Conservation (phyloP, 2,888 invertebrate species). For the Caenorhabditis japonica region DNA sequence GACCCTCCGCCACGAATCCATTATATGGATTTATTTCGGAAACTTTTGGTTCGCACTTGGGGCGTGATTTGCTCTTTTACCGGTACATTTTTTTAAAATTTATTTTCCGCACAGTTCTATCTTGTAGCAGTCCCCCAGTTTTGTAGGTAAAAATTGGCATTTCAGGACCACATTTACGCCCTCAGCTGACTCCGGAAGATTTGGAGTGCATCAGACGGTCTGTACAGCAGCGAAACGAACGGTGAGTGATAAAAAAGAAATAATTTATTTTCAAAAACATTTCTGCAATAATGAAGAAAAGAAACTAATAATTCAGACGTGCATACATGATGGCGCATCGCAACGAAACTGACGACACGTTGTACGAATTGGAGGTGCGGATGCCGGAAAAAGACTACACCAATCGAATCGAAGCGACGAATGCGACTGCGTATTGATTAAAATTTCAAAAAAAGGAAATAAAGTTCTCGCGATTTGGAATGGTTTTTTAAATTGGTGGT, state of each 20-base stretch:
- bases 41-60: too few species aligned
- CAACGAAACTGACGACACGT: conserved; percentile 53
- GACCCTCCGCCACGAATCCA: too few species aligned
- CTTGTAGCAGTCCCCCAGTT: too few species aligned
- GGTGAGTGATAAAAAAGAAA: conserved; percentile 26
- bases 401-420: conserved; percentile 20
- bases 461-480: too few species aligned
- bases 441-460: not conserved
- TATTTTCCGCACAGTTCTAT: too few species aligned
- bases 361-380: conserved; percentile 46
- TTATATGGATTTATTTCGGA: too few species aligned
- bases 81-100: too few species aligned
- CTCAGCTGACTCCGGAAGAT: conserved; percentile 43
- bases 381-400: conserved; percentile 55
- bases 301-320: conserved; percentile 25
- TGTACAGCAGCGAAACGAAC: conserved; percentile 53
- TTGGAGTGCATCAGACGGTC: conserved; percentile 44
- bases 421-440: too few species aligned
- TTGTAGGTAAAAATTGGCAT: conserved; percentile 20
- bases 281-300: not conserved
- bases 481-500: too few species aligned
- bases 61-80: too few species aligned
- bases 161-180: conserved; percentile 47
- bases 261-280: conserved; percentile 12
- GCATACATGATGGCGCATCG: conserved; percentile 55